phyloP scores from a whole-genome alignment of 1,140 invertebrate genomes.

The Geopemphigus sp. region DNA sequence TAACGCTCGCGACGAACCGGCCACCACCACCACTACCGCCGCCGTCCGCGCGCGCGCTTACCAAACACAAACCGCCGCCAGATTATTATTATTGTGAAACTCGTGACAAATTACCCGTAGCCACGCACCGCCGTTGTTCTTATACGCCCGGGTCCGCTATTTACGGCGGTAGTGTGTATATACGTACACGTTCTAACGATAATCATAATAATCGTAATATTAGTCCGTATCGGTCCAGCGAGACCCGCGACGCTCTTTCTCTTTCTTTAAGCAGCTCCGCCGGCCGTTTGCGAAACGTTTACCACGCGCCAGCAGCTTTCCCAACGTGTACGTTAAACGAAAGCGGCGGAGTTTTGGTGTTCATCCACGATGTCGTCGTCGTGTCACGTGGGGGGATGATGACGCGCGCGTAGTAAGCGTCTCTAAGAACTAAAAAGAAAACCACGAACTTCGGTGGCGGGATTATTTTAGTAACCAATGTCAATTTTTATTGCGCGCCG shows the following conservation, averaged over 20 bases:
- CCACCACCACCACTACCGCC: no score
- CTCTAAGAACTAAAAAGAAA: no score
- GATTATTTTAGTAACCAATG: conserved; percentile 33
- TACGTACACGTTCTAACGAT: not conserved
- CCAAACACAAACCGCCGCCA: no score
- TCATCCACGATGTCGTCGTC: not conserved
- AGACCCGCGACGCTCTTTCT: no score
- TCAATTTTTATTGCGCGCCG: no score
- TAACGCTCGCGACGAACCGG: not conserved
- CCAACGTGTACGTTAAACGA: no score
- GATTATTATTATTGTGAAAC: conserved; percentile 2
- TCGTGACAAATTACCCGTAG: conserved; percentile 10
- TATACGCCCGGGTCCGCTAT: not conserved
- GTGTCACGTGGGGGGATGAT: not conserved
- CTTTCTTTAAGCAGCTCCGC: not conserved
- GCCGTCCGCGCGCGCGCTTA: no score
- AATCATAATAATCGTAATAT: conserved; percentile 16
- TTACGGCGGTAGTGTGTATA: not conserved
- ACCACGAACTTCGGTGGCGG: no score
- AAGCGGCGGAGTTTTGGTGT: not conserved
- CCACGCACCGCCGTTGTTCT: conserved; percentile 1
- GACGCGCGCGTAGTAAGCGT: not conserved
- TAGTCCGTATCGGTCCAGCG: not conserved
- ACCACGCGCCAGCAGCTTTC: conserved; percentile 3
- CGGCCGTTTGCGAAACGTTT: conserved; percentile 12